Percentiles rank a stretch among this genome's conserved stretches.
Evolutionary conservation across 1,140 invertebrate species (phyloP).

Genomic region (Gonioctena quinquepunctata): DNA sequence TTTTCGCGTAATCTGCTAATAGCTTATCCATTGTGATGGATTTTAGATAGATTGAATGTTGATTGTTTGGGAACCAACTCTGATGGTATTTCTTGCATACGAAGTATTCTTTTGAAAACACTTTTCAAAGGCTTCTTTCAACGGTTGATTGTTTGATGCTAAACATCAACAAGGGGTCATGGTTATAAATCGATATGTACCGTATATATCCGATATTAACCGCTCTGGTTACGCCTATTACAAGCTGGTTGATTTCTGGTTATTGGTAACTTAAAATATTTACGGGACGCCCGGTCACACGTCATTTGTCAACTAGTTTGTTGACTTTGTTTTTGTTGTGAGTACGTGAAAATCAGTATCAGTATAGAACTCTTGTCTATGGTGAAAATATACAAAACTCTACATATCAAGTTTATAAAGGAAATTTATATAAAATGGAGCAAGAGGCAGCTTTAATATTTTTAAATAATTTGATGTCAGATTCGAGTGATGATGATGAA

Average conservation of each 20-base stretch:
- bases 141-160: too few species aligned
- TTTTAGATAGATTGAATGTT: not conserved
- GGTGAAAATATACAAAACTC: not conserved
- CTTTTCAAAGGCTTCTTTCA: too few species aligned
- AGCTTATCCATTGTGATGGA: slow-evolving; percentile 18
- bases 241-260: not conserved
- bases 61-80: too few species aligned
- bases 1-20: slow-evolving; percentile 19
- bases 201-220: not conserved
- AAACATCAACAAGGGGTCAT: too few species aligned
- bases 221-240: not conserved
- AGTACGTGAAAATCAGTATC: not conserved
- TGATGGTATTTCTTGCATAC: too few species aligned
- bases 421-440: too few species aligned
- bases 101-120: too few species aligned
- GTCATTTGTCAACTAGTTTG: not conserved
- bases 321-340: not conserved
- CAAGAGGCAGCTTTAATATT: not conserved
- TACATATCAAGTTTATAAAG: not conserved
- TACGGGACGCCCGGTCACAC: not conserved
- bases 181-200: not conserved
- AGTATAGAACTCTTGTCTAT: too few species aligned
- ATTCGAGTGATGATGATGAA: not conserved
- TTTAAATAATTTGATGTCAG: not conserved
- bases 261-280: not conserved